Base-by-base conservation (phyloP, 2,113 vertebrate genomes). In the Hassar affinis region DNA sequence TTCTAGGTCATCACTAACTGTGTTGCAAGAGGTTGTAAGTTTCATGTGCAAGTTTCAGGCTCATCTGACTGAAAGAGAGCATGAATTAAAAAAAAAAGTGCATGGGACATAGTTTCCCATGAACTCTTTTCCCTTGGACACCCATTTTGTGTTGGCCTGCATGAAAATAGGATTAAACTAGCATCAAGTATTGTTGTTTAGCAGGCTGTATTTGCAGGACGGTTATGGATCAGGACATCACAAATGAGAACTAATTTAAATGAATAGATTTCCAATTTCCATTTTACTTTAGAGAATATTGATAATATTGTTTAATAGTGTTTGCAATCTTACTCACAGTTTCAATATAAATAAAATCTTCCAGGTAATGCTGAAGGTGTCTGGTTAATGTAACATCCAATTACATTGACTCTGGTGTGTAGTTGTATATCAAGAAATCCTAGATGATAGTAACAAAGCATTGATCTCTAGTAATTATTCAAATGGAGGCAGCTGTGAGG, bases 21-120 rank as follows among this genome's bases (percentile, higher is more conserved):
- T 83, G 77, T 84, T 84, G 83, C 83, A 84, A 79, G 66, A 69
- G n/a, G 2, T 51, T 83, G 57, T 57, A 51, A 64, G 71, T 38
- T 75, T 84, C 64, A 84, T 61, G 38, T 71, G 68, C 18, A 45
- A n/a, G 18, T 51, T 83, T 38, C 33, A 77, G 30, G 33, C 74
- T 77, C 52, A 77, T 77, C 30, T 62, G 45, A 64, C 4, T 52
- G 20, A 76, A 52, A 10, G 56, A 83, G 35, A 30, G 68, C 30
- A 42, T 68, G 59, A 27, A 3, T 61, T 61, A 14, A 27, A 56
- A 30, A 47, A 47, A 47, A 47, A 47, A 82, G 42, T 66, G 47
- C 47, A 61, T 74, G 64, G 27, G 3, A 76, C 20, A 62, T 38
- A 7, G 47, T 82, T 75, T 82, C 56, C 52, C 45, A 61, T 59